phyloP scores from a whole-genome alignment of 2,888 invertebrate species.

The Pristionchus maxplancki region DNA sequence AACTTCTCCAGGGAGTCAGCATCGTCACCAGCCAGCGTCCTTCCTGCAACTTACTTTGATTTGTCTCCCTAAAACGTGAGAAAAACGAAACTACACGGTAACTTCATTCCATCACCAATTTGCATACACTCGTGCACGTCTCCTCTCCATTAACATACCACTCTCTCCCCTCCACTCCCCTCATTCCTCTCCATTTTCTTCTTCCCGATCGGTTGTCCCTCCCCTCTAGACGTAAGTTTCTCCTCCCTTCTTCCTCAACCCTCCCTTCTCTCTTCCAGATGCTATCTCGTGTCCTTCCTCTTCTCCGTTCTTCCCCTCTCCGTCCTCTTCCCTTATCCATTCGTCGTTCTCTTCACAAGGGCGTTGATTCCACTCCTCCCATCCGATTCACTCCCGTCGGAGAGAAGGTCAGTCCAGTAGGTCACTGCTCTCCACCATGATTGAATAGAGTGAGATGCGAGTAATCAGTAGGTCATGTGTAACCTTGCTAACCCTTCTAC shows the following conservation, averaged over 20 bases:
- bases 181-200: constrained; percentile 10
- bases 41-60: constrained; percentile 10
- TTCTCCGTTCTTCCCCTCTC: constrained; percentile 27
- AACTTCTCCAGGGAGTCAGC: constrained; percentile 58
- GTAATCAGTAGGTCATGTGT: neutral
- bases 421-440: neutral
- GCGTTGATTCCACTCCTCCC: constrained; percentile 68
- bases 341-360: constrained; percentile 69
- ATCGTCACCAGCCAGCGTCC: constrained; percentile 58
- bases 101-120: neutral
- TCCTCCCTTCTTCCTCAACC: neutral
- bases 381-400: constrained; percentile 63
- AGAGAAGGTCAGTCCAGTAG: constrained; percentile 60
- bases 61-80: neutral
- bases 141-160: neutral
- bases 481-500: neutral
- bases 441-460: neutral
- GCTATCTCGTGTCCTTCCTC: constrained; percentile 24
- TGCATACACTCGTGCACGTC: constrained; percentile 9
- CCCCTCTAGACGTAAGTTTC: neutral
- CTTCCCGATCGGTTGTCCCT: neutral
- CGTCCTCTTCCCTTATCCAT: neutral
- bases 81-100: too few species aligned
- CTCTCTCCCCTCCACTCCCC: neutral
- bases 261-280: neutral